Percentiles rank a stretch among this genome's conserved stretches.
Conservation (phyloP, 2,888 invertebrate species). For the Hemithea aestivaria region DNA sequence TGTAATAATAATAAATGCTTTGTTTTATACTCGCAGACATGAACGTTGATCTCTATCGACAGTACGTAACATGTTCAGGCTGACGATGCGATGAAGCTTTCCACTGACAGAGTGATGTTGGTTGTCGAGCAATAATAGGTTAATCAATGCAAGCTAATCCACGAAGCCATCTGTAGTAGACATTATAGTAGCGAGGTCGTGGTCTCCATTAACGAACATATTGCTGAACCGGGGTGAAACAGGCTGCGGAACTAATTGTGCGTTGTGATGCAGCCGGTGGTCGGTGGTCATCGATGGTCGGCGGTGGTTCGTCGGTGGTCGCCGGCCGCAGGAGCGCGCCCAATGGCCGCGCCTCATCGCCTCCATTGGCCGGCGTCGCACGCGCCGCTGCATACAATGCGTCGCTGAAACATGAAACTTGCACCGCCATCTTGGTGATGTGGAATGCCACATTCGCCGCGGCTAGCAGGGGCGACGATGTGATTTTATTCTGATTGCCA, state of each 20-base stretch:
- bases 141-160: constrained; percentile 24
- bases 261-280: constrained; percentile 34
- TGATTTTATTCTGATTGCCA: constrained; percentile 19
- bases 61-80: too few species aligned
- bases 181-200: constrained; percentile 21
- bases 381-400: constrained; percentile 55
- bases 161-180: constrained; percentile 17
- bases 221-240: constrained; percentile 39
- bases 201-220: constrained; percentile 47
- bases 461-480: constrained; percentile 30
- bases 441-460: constrained; percentile 42
- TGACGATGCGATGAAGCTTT: too few species aligned
- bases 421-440: constrained; percentile 33
- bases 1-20: too few species aligned
- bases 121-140: too few species aligned
- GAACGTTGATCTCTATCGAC: too few species aligned
- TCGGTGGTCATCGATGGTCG: constrained; percentile 37
- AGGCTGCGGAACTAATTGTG: constrained; percentile 62
- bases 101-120: too few species aligned
- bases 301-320: background rate
- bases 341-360: constrained; percentile 19
- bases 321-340: constrained; percentile 39
- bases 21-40: too few species aligned
- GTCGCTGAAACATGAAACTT: constrained; percentile 54
- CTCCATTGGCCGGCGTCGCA: constrained; percentile 38